These are phyloP conservation scores for Metellina segmentata DNA, from an alignment of 2,888 invertebrate species.

Conservation along the genomic window DNA sequence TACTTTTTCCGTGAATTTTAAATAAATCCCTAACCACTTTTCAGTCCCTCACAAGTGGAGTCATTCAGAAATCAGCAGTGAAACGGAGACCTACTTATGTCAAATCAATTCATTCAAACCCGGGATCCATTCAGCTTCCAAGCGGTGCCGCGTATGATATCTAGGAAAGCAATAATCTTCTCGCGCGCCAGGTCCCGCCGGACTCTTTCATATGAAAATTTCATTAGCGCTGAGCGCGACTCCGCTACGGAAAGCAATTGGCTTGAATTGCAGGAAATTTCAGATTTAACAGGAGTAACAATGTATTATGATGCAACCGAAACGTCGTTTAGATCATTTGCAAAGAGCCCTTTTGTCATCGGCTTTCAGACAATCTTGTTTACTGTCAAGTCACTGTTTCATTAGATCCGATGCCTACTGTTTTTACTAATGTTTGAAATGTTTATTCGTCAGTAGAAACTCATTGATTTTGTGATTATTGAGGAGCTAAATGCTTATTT, in stretches of 20 bases:
- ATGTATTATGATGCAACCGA: conserved; percentile 28
- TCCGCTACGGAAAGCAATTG: conserved; percentile 39
- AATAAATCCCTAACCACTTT: no score
- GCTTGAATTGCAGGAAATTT: conserved; percentile 42
- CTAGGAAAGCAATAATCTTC: conserved; percentile 55
- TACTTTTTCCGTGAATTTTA: no score
- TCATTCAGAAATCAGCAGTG: conserved; percentile 41
- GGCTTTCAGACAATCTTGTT: conserved; percentile 3
- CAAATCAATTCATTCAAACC: conserved; percentile 49
- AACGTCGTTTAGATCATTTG: conserved; percentile 39
- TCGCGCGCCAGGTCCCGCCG: conserved; percentile 24
- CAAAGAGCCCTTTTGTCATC: conserved; percentile 6
- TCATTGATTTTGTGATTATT: not conserved
- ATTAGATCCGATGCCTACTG: not conserved
- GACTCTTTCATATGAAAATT: conserved; percentile 76
- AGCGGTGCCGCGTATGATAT: conserved; percentile 47
- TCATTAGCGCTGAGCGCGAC: conserved; percentile 65
- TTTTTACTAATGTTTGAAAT: not conserved
- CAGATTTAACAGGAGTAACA: conserved; percentile 57
- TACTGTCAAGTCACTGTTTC: conserved; percentile 29
- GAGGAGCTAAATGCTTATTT: no score
- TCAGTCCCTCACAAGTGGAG: not conserved
- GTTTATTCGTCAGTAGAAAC: not conserved
- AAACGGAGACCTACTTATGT: conserved; percentile 70
- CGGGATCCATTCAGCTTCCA: conserved; percentile 40